phyloP scores from a whole-genome alignment of 2,888 invertebrate genomes.

The Colletes collaris region DNA sequence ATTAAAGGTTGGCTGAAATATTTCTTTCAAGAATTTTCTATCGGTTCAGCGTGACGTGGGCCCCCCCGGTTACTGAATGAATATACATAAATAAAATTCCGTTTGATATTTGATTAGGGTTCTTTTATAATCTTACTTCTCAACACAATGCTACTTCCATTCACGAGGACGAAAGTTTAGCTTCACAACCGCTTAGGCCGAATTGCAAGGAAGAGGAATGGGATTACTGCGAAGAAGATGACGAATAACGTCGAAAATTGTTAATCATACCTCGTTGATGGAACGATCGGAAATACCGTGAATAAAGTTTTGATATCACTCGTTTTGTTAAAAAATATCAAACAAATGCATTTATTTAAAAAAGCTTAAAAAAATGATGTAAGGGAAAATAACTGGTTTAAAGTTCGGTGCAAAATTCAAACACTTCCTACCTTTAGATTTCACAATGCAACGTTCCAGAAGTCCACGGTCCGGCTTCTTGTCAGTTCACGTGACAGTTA shows the following conservation, averaged over 20 bases:
- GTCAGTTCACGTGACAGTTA: conserved; percentile 14
- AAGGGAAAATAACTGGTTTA: not conserved
- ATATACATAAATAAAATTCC: no score
- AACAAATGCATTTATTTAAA: no score
- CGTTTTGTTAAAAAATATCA: no score
- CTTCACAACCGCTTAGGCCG: not conserved
- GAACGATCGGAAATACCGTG: no score
- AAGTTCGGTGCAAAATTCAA: not conserved
- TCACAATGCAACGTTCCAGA: not conserved
- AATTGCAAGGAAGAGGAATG: conserved; percentile 61
- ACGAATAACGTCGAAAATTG: conserved; percentile 9
- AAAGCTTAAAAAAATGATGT: not conserved
- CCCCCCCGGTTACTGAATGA: no score
- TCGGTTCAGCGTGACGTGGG: no score
- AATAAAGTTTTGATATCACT: no score
- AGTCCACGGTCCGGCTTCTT: conserved; percentile 19
- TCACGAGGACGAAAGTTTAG: not conserved
- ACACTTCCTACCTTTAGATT: conserved; percentile 1
- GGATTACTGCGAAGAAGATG: conserved; percentile 65
- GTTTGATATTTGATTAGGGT: not conserved
- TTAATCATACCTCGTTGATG: no score
- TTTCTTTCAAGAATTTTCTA: no score
- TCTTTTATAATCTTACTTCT: conserved; percentile 1
- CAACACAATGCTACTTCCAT: not conserved
- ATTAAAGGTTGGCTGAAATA: conserved; percentile 60